These are phyloP conservation scores for Sisyra terminalis DNA, from an alignment of 2,888 invertebrate species.

Conservation along the genomic window DNA sequence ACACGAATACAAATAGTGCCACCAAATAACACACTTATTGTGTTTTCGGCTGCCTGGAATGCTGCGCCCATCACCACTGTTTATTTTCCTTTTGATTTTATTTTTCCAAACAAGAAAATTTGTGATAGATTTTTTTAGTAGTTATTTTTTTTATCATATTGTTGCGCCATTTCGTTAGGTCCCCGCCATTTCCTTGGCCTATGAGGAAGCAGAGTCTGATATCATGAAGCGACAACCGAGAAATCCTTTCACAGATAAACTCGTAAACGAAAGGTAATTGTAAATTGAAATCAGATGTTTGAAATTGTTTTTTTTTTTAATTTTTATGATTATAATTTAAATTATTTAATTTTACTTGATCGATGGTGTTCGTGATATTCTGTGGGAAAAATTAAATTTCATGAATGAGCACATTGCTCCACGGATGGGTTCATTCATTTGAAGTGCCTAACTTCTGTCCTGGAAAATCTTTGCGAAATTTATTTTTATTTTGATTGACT, in stretches of 20 bases:
- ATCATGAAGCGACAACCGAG: conserved; percentile 98
- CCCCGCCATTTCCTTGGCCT: conserved; percentile 59
- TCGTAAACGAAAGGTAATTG: conserved; percentile 82
- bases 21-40: neutral
- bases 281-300: neutral
- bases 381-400: neutral
- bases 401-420: too few relatives aligned
- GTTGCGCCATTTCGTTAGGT: conserved; percentile 21
- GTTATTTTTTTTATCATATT: conserved; percentile 5
- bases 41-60: too few relatives aligned
- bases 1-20: neutral
- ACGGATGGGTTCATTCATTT: too few relatives aligned
- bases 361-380: neutral
- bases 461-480: too few relatives aligned
- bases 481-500: too few relatives aligned
- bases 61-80: neutral
- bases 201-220: conserved; percentile 58
- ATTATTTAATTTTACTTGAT: conserved; percentile 7
- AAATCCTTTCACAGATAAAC: conserved; percentile 94
- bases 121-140: neutral
- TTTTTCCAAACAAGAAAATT: neutral
- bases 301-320: too few relatives aligned
- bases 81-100: neutral
- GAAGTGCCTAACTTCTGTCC: too few relatives aligned
- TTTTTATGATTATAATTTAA: neutral